phyloP scores from a whole-genome alignment of 2,113 vertebrate genomes.

The Neotoma lepida region DNA sequence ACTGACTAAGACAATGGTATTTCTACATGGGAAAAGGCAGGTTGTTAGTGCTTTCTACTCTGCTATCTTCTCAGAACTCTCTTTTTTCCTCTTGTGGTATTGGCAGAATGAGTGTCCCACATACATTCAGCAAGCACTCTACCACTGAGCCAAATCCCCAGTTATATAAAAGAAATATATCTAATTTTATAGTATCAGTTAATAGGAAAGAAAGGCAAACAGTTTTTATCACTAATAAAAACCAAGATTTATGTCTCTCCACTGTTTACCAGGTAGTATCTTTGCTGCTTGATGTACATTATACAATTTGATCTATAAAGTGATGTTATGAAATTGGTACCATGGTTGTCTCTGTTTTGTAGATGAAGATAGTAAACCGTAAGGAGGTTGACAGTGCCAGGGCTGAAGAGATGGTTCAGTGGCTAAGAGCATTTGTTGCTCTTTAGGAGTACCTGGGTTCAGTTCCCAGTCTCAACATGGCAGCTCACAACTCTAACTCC shows the following conservation, averaged over 20 bases:
- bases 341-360: background rate
- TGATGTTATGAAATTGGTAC: background rate
- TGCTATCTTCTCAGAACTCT: background rate
- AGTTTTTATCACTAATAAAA: background rate
- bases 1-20: background rate
- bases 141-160: background rate
- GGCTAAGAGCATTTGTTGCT: background rate
- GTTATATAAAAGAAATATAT: background rate
- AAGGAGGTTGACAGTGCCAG: background rate
- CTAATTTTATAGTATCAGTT: background rate
- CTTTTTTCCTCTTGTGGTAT: background rate
- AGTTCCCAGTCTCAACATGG: background rate
- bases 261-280: background rate
- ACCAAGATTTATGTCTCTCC: background rate
- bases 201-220: slow-evolving; percentile 3
- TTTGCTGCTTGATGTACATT: background rate
- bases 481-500: background rate
- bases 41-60: background rate
- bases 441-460: background rate
- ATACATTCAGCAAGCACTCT: background rate
- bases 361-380: background rate
- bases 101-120: background rate
- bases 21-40: background rate
- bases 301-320: background rate
- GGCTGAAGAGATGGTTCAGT: background rate